Conservation (phyloP, 2,888 invertebrate genomes). For the Coenonympha arcania region DNA sequence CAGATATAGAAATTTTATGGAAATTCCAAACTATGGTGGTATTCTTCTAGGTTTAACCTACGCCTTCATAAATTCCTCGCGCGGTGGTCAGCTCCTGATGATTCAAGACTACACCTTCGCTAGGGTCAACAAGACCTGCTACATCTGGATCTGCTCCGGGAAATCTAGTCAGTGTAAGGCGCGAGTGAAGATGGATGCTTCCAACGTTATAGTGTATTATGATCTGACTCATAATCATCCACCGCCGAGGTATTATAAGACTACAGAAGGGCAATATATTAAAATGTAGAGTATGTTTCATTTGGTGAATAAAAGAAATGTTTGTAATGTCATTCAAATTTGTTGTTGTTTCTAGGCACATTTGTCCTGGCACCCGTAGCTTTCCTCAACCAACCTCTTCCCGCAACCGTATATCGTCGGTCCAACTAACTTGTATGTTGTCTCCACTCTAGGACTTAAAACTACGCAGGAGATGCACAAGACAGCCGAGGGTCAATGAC, state of each 20-base stretch:
- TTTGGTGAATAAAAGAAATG: background rate
- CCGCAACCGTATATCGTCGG: too few species aligned
- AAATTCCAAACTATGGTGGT: too few species aligned
- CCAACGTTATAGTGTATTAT: slow-evolving; percentile 10
- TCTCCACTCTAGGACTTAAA: too few species aligned
- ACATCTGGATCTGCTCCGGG: slow-evolving; percentile 28
- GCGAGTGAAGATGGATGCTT: slow-evolving; percentile 16
- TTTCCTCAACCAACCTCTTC: too few species aligned
- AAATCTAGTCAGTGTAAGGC: slow-evolving; percentile 24
- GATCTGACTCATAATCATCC: slow-evolving; percentile 25
- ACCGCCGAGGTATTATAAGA: slow-evolving; percentile 27
- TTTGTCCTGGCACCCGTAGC: too few species aligned
- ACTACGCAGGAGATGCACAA: too few species aligned
- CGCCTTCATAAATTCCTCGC: slow-evolving; percentile 20
- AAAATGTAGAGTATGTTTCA: slow-evolving; percentile 12
- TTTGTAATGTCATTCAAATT: too few species aligned
- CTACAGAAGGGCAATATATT: slow-evolving; percentile 24
- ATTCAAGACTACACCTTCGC: slow-evolving; percentile 28
- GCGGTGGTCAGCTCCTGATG: slow-evolving; percentile 26
- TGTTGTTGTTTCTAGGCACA: too few species aligned
- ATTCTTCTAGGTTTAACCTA: slow-evolving; percentile 21
- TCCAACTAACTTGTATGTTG: too few species aligned
- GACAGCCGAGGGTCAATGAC: too few species aligned
- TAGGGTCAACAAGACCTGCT: slow-evolving; percentile 21
- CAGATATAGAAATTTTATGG: too few species aligned